A percentile compares a stretch with the other conserved stretches of the same genome.
Evolutionary conservation across 53 echinoderm and acorn worm species (phyloP).

Genomic region (Astropecten irregularis): DNA sequence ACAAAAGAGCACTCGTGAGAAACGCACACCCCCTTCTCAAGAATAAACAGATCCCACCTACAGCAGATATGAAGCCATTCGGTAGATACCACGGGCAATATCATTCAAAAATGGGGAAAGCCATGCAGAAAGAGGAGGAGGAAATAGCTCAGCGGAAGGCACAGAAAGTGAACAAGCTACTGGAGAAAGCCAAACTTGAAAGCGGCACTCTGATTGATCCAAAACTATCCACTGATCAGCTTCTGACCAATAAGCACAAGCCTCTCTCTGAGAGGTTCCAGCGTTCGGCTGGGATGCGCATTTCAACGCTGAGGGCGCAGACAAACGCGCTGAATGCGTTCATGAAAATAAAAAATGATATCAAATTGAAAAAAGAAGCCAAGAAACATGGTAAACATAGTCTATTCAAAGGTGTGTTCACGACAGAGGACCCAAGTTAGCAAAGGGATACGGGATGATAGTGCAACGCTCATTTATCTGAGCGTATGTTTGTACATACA

Average conservation of each 20-base stretch:
- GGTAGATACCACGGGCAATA: conserved; percentile 76
- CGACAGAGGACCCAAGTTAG: neutral
- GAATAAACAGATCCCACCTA: conserved; percentile 4
- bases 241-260: conserved; percentile 55
- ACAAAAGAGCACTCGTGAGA: conserved; percentile 61
- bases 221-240: conserved; percentile 57
- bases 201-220: conserved; percentile 68
- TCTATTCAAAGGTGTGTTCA: conserved; percentile 24
- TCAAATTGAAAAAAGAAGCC: neutral
- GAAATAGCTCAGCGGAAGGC: conserved; percentile 53
- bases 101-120: conserved; percentile 48
- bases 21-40: neutral
- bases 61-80: conserved; percentile 58
- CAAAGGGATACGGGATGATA: too few species aligned
- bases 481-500: too few species aligned
- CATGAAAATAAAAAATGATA: conserved; percentile 13
- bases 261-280: conserved; percentile 71
- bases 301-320: conserved; percentile 12
- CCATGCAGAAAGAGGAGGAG: conserved; percentile 62
- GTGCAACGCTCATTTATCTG: neutral
- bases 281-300: neutral
- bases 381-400: neutral
- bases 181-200: conserved; percentile 59
- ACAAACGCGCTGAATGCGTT: conserved; percentile 21
- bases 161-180: conserved; percentile 52